phyloP scores from a whole-genome alignment of 2,888 invertebrate genomes.

The Harmothoe impar region DNA sequence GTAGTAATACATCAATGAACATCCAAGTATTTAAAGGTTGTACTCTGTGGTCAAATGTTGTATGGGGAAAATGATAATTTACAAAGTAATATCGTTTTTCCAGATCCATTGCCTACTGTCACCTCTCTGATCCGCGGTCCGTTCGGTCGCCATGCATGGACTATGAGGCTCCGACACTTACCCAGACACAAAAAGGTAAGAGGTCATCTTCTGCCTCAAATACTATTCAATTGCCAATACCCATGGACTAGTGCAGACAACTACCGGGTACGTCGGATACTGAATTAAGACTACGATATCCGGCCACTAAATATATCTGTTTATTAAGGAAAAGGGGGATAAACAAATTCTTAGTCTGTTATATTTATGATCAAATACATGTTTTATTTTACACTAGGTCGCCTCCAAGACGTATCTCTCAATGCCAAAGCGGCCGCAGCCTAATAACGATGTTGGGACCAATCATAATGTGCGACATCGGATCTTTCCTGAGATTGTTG shows the following conservation, averaged over 20 bases:
- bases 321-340: no score
- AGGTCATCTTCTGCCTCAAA: background rate
- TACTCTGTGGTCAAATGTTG: no score
- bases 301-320: no score
- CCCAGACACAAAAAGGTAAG: conserved; percentile 87
- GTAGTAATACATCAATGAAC: no score
- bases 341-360: no score
- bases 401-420: conserved; percentile 76
- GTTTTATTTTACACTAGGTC: conserved; percentile 65
- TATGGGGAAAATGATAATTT: no score
- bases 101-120: conserved; percentile 96
- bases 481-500: conserved; percentile 91
- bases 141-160: conserved; percentile 97
- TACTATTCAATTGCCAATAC: no score
- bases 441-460: conserved; percentile 89
- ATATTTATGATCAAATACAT: no score
- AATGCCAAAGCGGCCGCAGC: conserved; percentile 88
- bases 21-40: no score
- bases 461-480: conserved; percentile 89
- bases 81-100: background rate
- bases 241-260: background rate
- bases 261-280: no score
- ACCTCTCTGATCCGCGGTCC: conserved; percentile 94
- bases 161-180: conserved; percentile 89
- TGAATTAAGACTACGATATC: no score